Evolutionary conservation across 2,888 invertebrate species (phyloP).

Genomic region (Netelia melanura): DNA sequence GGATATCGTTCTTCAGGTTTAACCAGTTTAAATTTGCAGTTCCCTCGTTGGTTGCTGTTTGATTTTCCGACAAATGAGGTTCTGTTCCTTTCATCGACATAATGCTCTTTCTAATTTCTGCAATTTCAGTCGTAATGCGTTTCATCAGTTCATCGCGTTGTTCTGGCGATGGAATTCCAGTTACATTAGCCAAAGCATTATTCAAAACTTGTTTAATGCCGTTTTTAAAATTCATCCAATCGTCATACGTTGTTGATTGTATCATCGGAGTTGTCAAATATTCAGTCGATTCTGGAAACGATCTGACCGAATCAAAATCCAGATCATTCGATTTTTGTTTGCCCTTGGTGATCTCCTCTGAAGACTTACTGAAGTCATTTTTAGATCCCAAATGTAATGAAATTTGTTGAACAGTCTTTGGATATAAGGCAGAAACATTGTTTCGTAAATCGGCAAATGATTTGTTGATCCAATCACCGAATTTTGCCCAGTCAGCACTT

Average conservation of each 20-base stretch:
- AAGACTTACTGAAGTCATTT: neutral
- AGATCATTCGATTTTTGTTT: constrained; percentile 18
- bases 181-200: constrained; percentile 66
- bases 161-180: constrained; percentile 58
- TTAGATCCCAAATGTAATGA: neutral
- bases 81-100: constrained; percentile 40
- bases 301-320: constrained; percentile 31
- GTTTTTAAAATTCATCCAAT: constrained; percentile 73
- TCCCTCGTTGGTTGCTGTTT: neutral
- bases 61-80: neutral
- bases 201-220: constrained; percentile 68
- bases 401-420: constrained; percentile 3
- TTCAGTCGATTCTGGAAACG: constrained; percentile 15
- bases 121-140: constrained; percentile 34
- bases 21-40: constrained; percentile 57
- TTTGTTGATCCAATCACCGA: constrained; percentile 72
- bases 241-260: constrained; percentile 46
- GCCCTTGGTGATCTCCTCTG: neutral
- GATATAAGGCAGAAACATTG: constrained; percentile 68
- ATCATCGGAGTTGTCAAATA: neutral
- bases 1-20: constrained; percentile 61
- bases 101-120: constrained; percentile 29
- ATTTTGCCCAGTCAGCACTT: constrained; percentile 70
- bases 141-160: constrained; percentile 52
- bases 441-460: constrained; percentile 73